Evolutionary conservation across 2,797 vertebrate genomes (phyloP).

Genomic region (Artibeus jamaicensis): DNA sequence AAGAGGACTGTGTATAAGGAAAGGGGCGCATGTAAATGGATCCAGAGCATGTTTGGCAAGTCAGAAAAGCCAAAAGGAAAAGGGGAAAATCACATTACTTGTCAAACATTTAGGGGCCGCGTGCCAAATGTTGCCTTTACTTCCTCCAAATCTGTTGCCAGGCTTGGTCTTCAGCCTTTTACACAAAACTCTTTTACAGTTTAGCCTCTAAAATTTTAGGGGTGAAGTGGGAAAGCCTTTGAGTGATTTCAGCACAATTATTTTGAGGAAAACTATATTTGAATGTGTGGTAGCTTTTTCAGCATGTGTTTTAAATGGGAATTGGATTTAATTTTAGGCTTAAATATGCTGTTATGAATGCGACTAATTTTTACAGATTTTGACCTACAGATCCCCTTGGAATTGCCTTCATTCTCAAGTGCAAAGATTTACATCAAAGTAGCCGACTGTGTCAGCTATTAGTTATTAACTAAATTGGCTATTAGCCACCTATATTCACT

Average conservation of each 20-base stretch:
- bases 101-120: slow-evolving; percentile 76
- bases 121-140: slow-evolving; percentile 68
- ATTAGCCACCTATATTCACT: not conserved
- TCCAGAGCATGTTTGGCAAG: slow-evolving; percentile 82
- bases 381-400: not conserved
- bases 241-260: slow-evolving; percentile 59
- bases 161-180: slow-evolving; percentile 63
- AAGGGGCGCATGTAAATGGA: slow-evolving; percentile 79
- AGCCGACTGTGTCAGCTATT: not conserved
- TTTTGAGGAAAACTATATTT: slow-evolving; percentile 54
- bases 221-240: slow-evolving; percentile 45
- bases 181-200: slow-evolving; percentile 67
- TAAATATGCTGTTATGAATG: not conserved
- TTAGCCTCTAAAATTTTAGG: slow-evolving; percentile 50
- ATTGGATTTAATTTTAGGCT: slow-evolving; percentile 14
- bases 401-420: not conserved
- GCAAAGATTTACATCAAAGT: slow-evolving; percentile 23
- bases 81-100: slow-evolving; percentile 77
- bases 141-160: slow-evolving; percentile 62
- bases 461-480: not conserved
- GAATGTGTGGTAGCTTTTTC: not conserved
- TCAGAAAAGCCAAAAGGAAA: slow-evolving; percentile 78
- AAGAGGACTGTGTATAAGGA: slow-evolving; percentile 80
- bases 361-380: slow-evolving; percentile 47
- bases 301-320: not conserved